Evolutionary conservation across 2,797 vertebrate genomes (phyloP), one percentile per base, ranked within the genome.

Genomic region (Tenualosa ilisha): DNA sequence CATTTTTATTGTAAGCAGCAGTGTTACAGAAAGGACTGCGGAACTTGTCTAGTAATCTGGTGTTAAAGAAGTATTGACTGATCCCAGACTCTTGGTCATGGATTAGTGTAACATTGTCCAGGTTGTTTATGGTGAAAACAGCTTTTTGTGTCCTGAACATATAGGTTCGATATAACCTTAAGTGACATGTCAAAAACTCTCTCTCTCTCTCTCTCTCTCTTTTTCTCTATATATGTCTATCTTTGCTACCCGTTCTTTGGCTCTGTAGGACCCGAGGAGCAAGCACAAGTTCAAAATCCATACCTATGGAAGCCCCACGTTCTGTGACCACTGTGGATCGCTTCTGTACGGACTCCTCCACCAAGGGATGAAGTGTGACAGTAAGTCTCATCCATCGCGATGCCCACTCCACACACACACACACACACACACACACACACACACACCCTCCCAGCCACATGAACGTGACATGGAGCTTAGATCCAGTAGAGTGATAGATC

Each of bases 281-380:
- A 99, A 99, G 94, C 98, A 99, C 92, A 99, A 99, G 89, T 99
- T 99, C 89, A 99, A 98, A 95, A 98, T 97, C 95, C 97, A 99
- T 94, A 98, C 97, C 0, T 99, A 98, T 40, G 97, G 97, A 49
- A 98, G 98, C 90, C 98, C 98, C 2, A 99, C 97, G 0, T 99
- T 99, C 90, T 99, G 98, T 46, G 98, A 99, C 89, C 98, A 99
- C 85, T 99, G 98, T 40, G 98, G 98, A 59, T 99, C 98, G 0
- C 94, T 99, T 93, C 97, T 99, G 1, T 99, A 99, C 0, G 97
- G 97, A 84, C 95, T 91, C 83, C 83, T 91, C 83, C 91, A 91
- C 89, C 91, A 91, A 85, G 91, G 91, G 68, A 91, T 91, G 91
- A 91, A 91, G 82, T 92, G 91, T 81, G 91, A 92, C 63, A 88